phyloP scores from a whole-genome alignment of 1,140 invertebrate species.

The Drosophila lacteicornis region DNA sequence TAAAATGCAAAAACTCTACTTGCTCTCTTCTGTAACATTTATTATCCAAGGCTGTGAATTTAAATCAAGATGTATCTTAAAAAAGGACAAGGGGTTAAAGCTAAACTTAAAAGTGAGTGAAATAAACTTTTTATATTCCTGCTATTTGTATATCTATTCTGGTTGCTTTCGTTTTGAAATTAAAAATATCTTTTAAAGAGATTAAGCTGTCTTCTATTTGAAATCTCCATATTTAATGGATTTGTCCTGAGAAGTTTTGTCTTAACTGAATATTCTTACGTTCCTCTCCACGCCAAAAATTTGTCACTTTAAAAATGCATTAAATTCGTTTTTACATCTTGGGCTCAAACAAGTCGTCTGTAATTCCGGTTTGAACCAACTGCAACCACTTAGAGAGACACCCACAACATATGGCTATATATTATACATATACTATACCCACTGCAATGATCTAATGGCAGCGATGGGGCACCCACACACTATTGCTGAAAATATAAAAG shows the following conservation, averaged over 20 bases:
- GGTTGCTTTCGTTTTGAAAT: no score
- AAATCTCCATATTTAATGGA: no score
- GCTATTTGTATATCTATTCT: no score
- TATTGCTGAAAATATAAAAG: constrained; percentile 3
- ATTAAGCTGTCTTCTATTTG: no score
- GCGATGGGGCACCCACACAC: constrained; percentile 54
- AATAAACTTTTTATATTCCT: background rate
- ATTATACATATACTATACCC: constrained; percentile 4
- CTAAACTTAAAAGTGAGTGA: background rate
- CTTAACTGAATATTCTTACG: background rate
- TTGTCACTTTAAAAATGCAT: constrained; percentile 3
- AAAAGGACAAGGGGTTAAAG: background rate
- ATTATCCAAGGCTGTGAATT: background rate
- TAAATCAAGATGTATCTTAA: background rate
- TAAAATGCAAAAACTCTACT: background rate
- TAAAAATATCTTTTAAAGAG: no score
- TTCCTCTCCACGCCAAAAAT: background rate
- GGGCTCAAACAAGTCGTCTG: constrained; percentile 18
- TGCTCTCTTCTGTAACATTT: background rate
- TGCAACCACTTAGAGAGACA: constrained; percentile 28
- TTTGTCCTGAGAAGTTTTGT: no score
- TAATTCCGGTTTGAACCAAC: constrained; percentile 52
- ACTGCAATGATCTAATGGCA: constrained; percentile 63
- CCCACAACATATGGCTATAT: constrained; percentile 25
- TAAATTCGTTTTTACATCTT: constrained; percentile 17